A percentile compares a stretch with the other conserved stretches of the same genome.
phyloP scores from a whole-genome alignment of 2,797 vertebrate genomes.

The Echeneis naucrates region DNA sequence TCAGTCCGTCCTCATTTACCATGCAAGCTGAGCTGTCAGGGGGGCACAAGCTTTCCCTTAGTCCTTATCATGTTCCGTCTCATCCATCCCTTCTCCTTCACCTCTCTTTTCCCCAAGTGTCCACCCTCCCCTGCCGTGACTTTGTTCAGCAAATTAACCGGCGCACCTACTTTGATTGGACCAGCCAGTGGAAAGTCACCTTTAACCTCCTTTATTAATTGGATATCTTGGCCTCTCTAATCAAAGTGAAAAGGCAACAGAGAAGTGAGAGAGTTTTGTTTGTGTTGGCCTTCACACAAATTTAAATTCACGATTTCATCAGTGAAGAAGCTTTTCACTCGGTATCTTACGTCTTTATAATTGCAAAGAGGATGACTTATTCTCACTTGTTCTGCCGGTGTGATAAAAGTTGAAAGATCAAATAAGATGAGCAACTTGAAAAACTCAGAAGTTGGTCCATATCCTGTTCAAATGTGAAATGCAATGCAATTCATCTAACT shows the following conservation, averaged over 20 bases:
- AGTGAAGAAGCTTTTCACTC: slow-evolving; percentile 28
- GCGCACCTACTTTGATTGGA: slow-evolving; percentile 68
- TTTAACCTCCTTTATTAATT: slow-evolving; percentile 71
- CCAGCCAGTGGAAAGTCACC: slow-evolving; percentile 61
- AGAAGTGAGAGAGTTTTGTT: slow-evolving; percentile 46
- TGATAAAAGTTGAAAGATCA: slow-evolving; percentile 29
- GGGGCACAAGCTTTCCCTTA: slow-evolving; percentile 57
- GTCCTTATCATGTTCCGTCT: slow-evolving; percentile 70
- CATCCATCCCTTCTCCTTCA: slow-evolving; percentile 53
- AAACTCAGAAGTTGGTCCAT: slow-evolving; percentile 24
- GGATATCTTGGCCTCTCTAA: slow-evolving; percentile 65
- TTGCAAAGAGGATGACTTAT: slow-evolving; percentile 35
- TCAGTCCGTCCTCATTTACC: slow-evolving; percentile 67
- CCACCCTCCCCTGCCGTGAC: slow-evolving; percentile 53
- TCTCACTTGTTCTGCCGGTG: slow-evolving; percentile 40
- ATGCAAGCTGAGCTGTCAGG: slow-evolving; percentile 69
- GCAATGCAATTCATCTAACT: slow-evolving; percentile 40
- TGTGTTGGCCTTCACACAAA: background rate
- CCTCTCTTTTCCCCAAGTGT: slow-evolving; percentile 59
- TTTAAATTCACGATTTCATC: slow-evolving; percentile 45
- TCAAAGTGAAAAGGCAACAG: slow-evolving; percentile 34
- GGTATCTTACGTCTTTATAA: slow-evolving; percentile 46
- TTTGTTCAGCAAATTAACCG: slow-evolving; percentile 76
- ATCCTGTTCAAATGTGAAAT: slow-evolving; percentile 36
- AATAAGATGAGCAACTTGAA: slow-evolving; percentile 37